Percentiles rank a stretch among this genome's conserved stretches.
These are phyloP conservation scores for Stichopus horrens DNA, from an alignment of 53 echinoderm and acorn worm species.

Conservation along the genomic window DNA sequence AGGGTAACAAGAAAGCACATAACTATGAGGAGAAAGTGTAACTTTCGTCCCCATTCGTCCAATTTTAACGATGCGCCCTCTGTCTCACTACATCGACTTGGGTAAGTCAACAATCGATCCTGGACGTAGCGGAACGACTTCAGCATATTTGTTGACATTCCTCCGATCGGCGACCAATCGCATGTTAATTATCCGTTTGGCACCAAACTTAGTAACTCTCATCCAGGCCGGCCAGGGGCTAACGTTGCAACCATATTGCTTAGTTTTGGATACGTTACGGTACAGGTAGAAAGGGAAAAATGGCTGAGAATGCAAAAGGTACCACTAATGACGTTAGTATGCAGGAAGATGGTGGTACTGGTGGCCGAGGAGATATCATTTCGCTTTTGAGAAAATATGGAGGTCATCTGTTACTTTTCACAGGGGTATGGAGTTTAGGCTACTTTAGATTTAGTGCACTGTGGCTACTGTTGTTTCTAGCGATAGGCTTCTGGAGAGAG, in stretches of 20 bases:
- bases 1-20: too few species aligned
- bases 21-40: too few species aligned
- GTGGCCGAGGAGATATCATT: conserved; percentile 17
- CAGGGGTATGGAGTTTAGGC: conserved; percentile 78
- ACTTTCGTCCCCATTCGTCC: background rate
- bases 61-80: background rate
- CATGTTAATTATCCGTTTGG: background rate
- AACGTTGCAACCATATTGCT: too few species aligned
- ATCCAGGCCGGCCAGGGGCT: too few species aligned
- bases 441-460: conserved; percentile 82
- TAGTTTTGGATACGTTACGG: background rate
- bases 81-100: background rate
- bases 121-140: background rate
- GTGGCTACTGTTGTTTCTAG: conserved; percentile 72
- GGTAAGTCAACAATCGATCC: background rate
- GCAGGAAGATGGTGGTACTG: background rate
- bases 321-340: background rate
- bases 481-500: conserved; percentile 78
- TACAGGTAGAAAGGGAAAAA: background rate
- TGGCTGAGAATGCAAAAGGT: conserved; percentile 2
- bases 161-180: background rate
- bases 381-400: conserved; percentile 64
- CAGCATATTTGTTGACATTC: conserved; percentile 31
- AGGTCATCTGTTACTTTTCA: conserved; percentile 60
- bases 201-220: background rate